Conservation (phyloP, 92 coral and sea anemone genomes). For the Epizoanthus ramosus region DNA sequence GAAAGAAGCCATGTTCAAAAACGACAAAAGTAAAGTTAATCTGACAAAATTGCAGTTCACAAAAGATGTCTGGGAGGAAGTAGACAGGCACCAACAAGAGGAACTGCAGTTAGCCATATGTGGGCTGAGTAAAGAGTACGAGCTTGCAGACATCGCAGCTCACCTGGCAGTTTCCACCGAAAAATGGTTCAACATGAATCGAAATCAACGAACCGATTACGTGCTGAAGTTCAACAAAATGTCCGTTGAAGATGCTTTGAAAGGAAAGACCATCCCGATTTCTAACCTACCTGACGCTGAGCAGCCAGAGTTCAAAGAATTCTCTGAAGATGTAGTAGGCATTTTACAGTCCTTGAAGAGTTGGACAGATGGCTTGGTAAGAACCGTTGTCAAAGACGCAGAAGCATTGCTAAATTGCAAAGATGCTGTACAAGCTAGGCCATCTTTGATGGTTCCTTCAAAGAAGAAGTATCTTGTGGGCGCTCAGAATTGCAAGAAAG, state of each 20-base stretch:
- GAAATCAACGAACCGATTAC: too few species aligned
- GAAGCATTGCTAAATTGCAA: slow-evolving; percentile 51
- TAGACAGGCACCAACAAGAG: slow-evolving; percentile 42
- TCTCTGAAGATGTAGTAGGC: too few species aligned
- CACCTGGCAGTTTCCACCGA: too few species aligned
- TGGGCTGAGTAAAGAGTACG: slow-evolving; percentile 52
- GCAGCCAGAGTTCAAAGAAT: too few species aligned
- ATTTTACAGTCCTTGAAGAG: too few species aligned
- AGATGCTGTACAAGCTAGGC: slow-evolving; percentile 40
- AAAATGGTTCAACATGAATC: too few species aligned
- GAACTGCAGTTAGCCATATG: slow-evolving; percentile 45
- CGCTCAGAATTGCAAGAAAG: slow-evolving; percentile 46
- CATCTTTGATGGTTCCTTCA: slow-evolving; percentile 9
- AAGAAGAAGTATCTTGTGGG: slow-evolving; percentile 50
- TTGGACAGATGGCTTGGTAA: too few species aligned
- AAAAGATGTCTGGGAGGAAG: slow-evolving; percentile 48
- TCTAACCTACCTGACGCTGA: too few species aligned
- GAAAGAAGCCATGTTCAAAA: slow-evolving; percentile 50
- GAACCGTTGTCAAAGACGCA: too few species aligned
- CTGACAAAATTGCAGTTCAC: slow-evolving; percentile 50
- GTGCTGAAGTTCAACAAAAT: too few species aligned
- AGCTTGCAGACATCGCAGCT: slow-evolving; percentile 44
- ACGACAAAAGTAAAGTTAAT: slow-evolving; percentile 37
- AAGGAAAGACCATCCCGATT: too few species aligned
- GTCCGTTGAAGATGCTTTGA: too few species aligned